Percentiles rank a stretch among this genome's conserved stretches.
phyloP scores from a whole-genome alignment of 2,113 vertebrate species.

The Spermophilus dauricus region DNA sequence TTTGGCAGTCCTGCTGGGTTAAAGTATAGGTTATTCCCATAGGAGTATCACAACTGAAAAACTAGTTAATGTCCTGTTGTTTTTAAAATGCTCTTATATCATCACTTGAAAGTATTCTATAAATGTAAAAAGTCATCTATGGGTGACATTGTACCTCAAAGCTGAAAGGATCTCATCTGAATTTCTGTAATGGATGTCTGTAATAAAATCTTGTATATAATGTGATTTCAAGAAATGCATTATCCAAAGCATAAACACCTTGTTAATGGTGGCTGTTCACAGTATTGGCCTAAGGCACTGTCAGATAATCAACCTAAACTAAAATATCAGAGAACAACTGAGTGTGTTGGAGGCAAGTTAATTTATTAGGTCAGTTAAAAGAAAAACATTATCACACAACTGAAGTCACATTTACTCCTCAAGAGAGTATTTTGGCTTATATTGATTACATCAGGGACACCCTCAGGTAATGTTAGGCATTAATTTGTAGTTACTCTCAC shows the following conservation, averaged over 20 bases:
- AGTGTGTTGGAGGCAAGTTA: constrained; percentile 67
- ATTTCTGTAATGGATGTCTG: constrained; percentile 60
- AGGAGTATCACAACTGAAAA: constrained; percentile 13
- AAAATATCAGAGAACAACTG: constrained; percentile 69
- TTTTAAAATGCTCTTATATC: constrained; percentile 23
- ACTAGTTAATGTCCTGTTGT: background rate
- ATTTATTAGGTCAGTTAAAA: constrained; percentile 76
- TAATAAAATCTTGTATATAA: constrained; percentile 66
- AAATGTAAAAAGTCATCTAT: constrained; percentile 50
- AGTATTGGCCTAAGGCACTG: constrained; percentile 54
- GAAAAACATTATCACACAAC: constrained; percentile 68
- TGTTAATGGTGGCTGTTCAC: constrained; percentile 63
- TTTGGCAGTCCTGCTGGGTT: background rate
- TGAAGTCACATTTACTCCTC: constrained; percentile 61
- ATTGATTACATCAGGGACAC: constrained; percentile 53
- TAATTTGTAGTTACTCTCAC: constrained; percentile 54
- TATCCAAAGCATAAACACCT: constrained; percentile 67
- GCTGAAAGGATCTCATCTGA: constrained; percentile 40
- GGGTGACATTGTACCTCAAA: constrained; percentile 35
- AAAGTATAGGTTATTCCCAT: background rate
- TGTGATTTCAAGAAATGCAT: constrained; percentile 68
- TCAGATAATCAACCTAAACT: constrained; percentile 67
- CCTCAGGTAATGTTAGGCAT: constrained; percentile 55
- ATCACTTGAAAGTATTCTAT: background rate
- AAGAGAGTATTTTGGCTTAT: constrained; percentile 63